These are phyloP conservation scores for Dendropsophus ebraccatus DNA, from an alignment of 2,113 vertebrate species.

Conservation along the genomic window DNA sequence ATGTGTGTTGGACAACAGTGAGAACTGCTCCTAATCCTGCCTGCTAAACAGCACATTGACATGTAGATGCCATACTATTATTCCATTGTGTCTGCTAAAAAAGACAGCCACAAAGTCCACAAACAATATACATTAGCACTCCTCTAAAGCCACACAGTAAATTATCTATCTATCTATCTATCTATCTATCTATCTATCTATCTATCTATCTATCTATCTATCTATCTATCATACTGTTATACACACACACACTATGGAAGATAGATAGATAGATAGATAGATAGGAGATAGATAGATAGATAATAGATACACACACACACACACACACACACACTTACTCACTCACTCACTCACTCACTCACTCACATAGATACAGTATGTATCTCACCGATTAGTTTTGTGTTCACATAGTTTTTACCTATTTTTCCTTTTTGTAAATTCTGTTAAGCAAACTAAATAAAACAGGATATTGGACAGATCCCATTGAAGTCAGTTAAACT, in stretches of 20 bases:
- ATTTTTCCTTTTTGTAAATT: no score
- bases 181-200: slow-evolving; percentile 18
- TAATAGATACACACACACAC: no score
- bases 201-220: slow-evolving; percentile 19
- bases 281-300: background rate
- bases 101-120: slow-evolving; percentile 26
- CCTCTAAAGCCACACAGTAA: slow-evolving; percentile 14
- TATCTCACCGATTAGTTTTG: no score
- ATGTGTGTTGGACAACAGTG: slow-evolving; percentile 45
- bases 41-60: slow-evolving; percentile 47
- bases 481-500: no score
- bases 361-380: no score
- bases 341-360: no score
- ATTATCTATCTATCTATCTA: slow-evolving; percentile 57
- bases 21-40: slow-evolving; percentile 43
- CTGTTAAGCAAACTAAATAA: no score
- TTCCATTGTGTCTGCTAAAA: slow-evolving; percentile 32
- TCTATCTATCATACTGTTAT: no score
- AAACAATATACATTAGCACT: slow-evolving; percentile 25
- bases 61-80: slow-evolving; percentile 46
- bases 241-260: background rate
- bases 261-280: background rate
- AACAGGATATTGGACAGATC: no score
- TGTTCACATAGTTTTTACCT: no score
- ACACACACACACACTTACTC: no score